These are phyloP conservation scores for Acanthiza pusilla DNA, from an alignment of 2,797 vertebrate species.

Conservation along the genomic window DNA sequence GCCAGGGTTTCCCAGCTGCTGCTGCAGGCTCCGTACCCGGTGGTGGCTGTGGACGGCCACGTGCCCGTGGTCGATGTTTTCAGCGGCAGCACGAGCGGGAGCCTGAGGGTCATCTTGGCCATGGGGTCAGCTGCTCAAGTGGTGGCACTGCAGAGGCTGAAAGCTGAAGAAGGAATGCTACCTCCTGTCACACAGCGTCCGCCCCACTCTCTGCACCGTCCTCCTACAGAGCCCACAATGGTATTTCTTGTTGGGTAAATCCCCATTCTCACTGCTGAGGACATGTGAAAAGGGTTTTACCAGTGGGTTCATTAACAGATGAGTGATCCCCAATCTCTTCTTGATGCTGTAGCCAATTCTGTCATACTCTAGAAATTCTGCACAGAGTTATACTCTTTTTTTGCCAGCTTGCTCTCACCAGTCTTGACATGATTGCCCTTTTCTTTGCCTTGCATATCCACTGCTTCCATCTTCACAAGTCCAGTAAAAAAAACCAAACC, in stretches of 20 bases:
- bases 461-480: background rate
- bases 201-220: constrained; percentile 81
- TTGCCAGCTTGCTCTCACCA: background rate
- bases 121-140: constrained; percentile 90
- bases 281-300: accelerated
- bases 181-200: constrained; percentile 67
- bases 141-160: constrained; percentile 81
- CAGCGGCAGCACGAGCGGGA: constrained; percentile 81
- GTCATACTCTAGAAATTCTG: background rate
- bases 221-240: constrained; percentile 43
- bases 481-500: background rate
- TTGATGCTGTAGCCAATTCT: background rate
- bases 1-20: constrained; percentile 81
- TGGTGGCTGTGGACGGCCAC: constrained; percentile 89
- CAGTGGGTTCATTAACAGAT: background rate
- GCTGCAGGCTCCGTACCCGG: constrained; percentile 89
- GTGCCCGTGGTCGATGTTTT: constrained; percentile 89
- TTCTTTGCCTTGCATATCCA: background rate
- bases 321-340: background rate
- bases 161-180: constrained; percentile 72
- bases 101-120: constrained; percentile 86
- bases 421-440: background rate
- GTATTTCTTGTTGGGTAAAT: constrained; percentile 33
- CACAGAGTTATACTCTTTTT: background rate
- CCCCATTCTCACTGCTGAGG: accelerated